Percentiles rank a stretch among this genome's conserved stretches.
Conservation (phyloP, 2,888 invertebrate genomes). For the Vesta saturnalis region DNA sequence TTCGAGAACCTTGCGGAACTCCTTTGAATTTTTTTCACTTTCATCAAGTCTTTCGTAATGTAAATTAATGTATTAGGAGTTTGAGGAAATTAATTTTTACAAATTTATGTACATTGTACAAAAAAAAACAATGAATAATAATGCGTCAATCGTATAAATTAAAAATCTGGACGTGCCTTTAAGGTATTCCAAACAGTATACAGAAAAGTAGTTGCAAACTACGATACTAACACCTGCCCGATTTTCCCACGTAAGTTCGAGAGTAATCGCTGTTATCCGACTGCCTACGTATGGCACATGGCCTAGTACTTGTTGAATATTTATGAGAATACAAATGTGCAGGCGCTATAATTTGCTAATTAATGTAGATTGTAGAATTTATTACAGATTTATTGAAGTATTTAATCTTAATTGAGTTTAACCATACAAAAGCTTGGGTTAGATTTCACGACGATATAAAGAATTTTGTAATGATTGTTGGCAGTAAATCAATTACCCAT, state of each 20-base stretch:
- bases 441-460: too few relatives aligned
- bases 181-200: slow-evolving; percentile 45
- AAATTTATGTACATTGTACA: background rate
- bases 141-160: slow-evolving; percentile 34
- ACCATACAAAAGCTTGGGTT: background rate
- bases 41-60: too few relatives aligned
- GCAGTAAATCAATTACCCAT: background rate
- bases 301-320: slow-evolving; percentile 53
- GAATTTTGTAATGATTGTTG: too few relatives aligned
- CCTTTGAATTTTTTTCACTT: background rate
- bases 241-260: slow-evolving; percentile 56
- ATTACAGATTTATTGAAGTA: slow-evolving; percentile 34
- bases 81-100: background rate
- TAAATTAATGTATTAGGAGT: background rate
- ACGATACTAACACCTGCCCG: slow-evolving; percentile 55
- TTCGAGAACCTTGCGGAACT: background rate
- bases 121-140: slow-evolving; percentile 35
- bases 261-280: slow-evolving; percentile 40
- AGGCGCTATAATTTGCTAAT: slow-evolving; percentile 55
- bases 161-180: slow-evolving; percentile 39
- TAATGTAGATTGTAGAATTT: slow-evolving; percentile 48
- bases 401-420: slow-evolving; percentile 24
- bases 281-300: slow-evolving; percentile 44
- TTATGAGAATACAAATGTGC: slow-evolving; percentile 52
- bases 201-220: slow-evolving; percentile 46